Evolutionary conservation across 2,113 vertebrate species (phyloP), one percentile per base, ranked within the genome.

Genomic region (Dicerorhinus sumatrensis): DNA sequence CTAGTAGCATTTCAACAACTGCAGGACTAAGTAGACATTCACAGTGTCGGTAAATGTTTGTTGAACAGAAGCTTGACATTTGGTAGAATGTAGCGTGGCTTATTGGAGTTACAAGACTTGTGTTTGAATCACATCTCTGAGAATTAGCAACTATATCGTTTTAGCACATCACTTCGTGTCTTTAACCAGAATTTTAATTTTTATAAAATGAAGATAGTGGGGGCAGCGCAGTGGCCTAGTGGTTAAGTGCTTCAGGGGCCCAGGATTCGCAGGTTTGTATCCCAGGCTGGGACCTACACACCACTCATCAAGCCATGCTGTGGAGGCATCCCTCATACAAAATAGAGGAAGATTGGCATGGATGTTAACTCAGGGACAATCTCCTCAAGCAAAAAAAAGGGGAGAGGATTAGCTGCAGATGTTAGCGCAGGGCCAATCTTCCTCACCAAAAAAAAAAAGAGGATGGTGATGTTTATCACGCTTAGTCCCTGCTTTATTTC

Each of bases 61-160:
- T 62, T 96, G 46, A 83, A 94, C 18, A 91, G 81, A 86, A 80
- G 21, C 21, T 77, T 84, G 75, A 54, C 79, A 25, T 56, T 86
- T 81, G 46, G 12, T 93, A 85, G 51, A 86, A 51, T 91, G 16
- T 75, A 73, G 4, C 92, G 62, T 83, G 20, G 20, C 13, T 88
- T 95, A 46, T 48, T 56, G 54, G n/a, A 96, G 23, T 90, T 81
- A 14, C 1, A 84, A 69, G 75, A 69, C 10, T 84, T 77, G 33
- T 46, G 25, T 93, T 86, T 91, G 81, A 94, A 58, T 94, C 77
- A 69, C 60, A 91, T 21, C 46, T 91, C 46, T 83, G 36, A 97
- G 62, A 90, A 39, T 86, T 82, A 87, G 36, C 29, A 73, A 80
- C 23, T 63, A 12, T 42, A 21, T 91, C 76, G 67, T 72, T 33